Base-by-base conservation (phyloP, 2,113 vertebrate species). In the Camelus dromedarius region DNA sequence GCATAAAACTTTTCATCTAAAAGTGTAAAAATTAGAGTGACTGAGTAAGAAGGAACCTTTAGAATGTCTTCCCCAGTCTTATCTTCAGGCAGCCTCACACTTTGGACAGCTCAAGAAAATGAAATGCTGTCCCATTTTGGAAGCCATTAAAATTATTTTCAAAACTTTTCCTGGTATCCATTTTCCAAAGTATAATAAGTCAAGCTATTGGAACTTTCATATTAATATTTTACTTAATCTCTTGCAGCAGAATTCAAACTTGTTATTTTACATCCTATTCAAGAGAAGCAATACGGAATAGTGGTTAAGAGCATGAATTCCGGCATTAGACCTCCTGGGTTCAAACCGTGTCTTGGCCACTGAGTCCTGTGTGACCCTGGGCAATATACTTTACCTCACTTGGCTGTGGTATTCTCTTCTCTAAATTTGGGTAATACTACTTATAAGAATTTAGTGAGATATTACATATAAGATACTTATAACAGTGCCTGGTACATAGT, bases 61-160 rank as follows among this genome's bases (percentile, higher is more conserved):
- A 82, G 52, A 82, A 89, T 67, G n/a, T 67, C 86, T 32, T 90
- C 8, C 32, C 15, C 24, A n/a, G 56, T 84, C 81, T 93, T 95
- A 72, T 84, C 79, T 96, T 90, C 20, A 67, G 46, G 32, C n/a
- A 69, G 32, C 30, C 56, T 91, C 24, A n/a, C 19, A 50, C 8
- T 75, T 76, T 50, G 91, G 91, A 81, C 24, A 66, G 75, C 80
- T 96, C 16, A 73, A 46, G 87, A 75, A 93, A 93, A 93, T 89
- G 70, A 93, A 80, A 88, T 52, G 69, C 83, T 93, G 60, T 67
- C 67, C 32, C 60, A 66, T 66, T 95, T 94, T 50, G 9, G 67
- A 96, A 95, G 14, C 67, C 48, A 81, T 76, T 94, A 72, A 85
- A 97, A 79, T 89, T 95, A 64, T 84, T 94, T 90, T 83, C 73